Evolutionary conservation across 1,140 invertebrate species (phyloP).

Genomic region (Eupeodes corollae): DNA sequence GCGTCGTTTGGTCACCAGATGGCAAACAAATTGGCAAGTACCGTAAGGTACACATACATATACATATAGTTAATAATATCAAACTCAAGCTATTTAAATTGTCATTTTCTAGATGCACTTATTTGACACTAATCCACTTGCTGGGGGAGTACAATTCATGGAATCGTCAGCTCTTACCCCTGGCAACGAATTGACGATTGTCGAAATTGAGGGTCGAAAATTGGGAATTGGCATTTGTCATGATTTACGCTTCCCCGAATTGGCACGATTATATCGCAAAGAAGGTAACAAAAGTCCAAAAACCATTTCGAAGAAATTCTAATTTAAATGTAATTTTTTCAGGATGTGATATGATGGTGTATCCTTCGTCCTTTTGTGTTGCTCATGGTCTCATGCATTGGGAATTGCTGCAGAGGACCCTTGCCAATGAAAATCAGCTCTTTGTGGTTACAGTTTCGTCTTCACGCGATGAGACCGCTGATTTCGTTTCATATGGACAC

Average conservation of each 20-base stretch:
- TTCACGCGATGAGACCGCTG: slow-evolving; percentile 56
- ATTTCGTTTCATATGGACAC: slow-evolving; percentile 83
- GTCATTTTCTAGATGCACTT: too few species aligned
- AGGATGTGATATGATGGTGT: slow-evolving; percentile 75
- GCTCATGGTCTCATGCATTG: slow-evolving; percentile 88
- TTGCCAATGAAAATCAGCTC: slow-evolving; percentile 81
- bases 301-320: too few species aligned
- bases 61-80: too few species aligned
- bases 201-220: slow-evolving; percentile 59
- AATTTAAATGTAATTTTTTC: too few species aligned
- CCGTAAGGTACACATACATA: too few species aligned
- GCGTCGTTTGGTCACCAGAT: too few species aligned
- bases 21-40: too few species aligned
- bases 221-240: slow-evolving; percentile 90
- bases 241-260: slow-evolving; percentile 81
- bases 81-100: too few species aligned
- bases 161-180: slow-evolving; percentile 73
- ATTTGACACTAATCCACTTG: too few species aligned
- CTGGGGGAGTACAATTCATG: slow-evolving; percentile 76
- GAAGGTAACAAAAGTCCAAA: slow-evolving; percentile 14
- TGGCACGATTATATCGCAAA: slow-evolving; percentile 72
- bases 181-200: slow-evolving; percentile 62
- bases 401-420: slow-evolving; percentile 65
- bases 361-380: slow-evolving; percentile 92
- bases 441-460: slow-evolving; percentile 64